Evolutionary conservation across 2,797 vertebrate genomes (phyloP), one percentile per base, ranked within the genome.

Genomic region (Alauda arvensis): DNA sequence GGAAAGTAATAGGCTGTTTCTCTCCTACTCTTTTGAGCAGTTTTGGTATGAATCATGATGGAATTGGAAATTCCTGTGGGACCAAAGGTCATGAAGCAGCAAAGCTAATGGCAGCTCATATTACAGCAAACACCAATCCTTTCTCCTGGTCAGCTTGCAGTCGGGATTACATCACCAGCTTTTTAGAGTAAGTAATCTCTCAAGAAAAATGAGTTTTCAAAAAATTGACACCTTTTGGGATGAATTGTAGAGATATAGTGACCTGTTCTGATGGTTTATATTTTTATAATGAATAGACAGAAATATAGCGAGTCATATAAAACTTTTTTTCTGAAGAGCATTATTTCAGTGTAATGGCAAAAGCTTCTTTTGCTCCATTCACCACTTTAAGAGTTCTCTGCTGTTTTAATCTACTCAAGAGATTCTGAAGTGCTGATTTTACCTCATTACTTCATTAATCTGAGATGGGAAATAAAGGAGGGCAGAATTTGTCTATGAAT

Each of bases 1-100:
- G 85, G 76, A 91, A 62, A 95, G 55, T 95, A 93, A 96, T 84
- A 34, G 37, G 28, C 61, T 63, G 62, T 63, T 89, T 91, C 15
- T 89, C 20, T 80, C 43, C 18, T 67, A 46, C 45, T 87, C 24
- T 91, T 96, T 95, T 91, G 97, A 93, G 94, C 97, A 99, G 99
- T 97, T 99, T 99, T 94, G 99, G 99, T 96, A 99, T 99, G 99
- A 99, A 99, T 97, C 99, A 99, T 87, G 99, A 99, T 90, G 99
- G 99, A 95, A 99, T 99, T 91, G 99, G 99, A 95, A 99, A 99
- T 97, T 98, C 99, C 95, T 99, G 99, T 90, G 99, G 99, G 87
- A 99, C 99, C 81, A 99, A 99, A 97, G 99, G 99, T 97, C 98
- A 99, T 31, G 99, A 99, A 97, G 98, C 98, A 81, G 99, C 99